Percentiles rank a stretch among this genome's conserved stretches.
Conservation (phyloP, 2,797 vertebrate genomes). For the Tympanoctomys barrerae region DNA sequence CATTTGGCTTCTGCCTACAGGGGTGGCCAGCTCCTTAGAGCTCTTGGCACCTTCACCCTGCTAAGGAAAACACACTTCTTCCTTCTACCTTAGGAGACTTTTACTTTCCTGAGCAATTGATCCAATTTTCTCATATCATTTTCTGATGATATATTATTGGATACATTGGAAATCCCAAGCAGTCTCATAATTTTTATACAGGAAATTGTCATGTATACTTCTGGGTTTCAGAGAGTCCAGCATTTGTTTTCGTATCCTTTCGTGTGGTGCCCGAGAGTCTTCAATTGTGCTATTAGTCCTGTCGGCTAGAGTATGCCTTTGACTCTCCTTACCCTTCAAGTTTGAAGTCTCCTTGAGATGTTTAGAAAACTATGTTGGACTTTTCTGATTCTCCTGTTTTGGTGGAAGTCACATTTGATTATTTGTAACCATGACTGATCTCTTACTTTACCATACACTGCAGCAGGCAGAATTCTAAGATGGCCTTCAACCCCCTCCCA, state of each 20-base stretch:
- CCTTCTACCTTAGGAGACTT: conserved; percentile 40
- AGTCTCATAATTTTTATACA: background rate
- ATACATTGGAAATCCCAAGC: background rate
- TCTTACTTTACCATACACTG: conserved; percentile 8
- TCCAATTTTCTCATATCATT: conserved; percentile 17
- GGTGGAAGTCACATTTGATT: conserved; percentile 12
- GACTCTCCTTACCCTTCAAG: background rate
- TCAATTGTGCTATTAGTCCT: background rate
- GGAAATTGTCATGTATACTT: background rate
- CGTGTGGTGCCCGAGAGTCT: background rate
- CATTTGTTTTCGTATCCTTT: background rate
- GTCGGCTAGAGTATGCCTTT: background rate
- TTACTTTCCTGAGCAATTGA: background rate
- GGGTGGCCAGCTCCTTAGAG: background rate
- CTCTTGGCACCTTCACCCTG: background rate
- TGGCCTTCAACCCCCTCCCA: background rate
- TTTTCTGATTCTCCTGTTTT: background rate
- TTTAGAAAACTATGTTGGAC: background rate
- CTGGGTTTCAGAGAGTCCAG: background rate
- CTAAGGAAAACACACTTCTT: background rate
- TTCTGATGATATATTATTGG: conserved; percentile 15
- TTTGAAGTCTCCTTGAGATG: background rate
- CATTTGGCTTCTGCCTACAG: conserved; percentile 64
- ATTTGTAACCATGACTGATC: background rate
- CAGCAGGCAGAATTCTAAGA: conserved; percentile 1